Evolutionary conservation across 1,140 invertebrate genomes (phyloP), one percentile per base, ranked within the genome.

Genomic region (Drosophila saltans): DNA sequence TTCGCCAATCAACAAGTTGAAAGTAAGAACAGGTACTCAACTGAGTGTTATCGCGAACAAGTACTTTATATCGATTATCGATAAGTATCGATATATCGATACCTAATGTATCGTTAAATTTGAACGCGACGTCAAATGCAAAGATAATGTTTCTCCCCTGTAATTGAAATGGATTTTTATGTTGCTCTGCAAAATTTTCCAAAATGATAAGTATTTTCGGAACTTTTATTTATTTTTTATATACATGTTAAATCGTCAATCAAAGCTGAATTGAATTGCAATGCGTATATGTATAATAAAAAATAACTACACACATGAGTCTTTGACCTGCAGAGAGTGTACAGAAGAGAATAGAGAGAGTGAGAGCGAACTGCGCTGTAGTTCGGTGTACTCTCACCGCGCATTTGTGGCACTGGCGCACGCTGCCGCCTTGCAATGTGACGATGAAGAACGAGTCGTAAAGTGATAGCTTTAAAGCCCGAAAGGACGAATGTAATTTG

Each of bases 401-500:
- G 67, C 57, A 77, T 70, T 65, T 59, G 28, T 33, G 60, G 28
- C 48, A 30, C 26, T 64, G 24, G 9, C 62, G 39, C 43, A 33
- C 58, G 16, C 30, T 36, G 40, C 36, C 26, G 56, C 24, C 59
- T 69, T 56, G 69, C 65, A 30, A 33, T 62, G 45, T 55, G 16
- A 26, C 40, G 16, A 60, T 28, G 30, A 43, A 16, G 59, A 41
- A 43, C 55, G 52, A 33, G 52, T 30, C 70, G 80, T 64, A 77
- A 77, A 75, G 58, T 73, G 75, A 78, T 78, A 69, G 66, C 65
- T 73, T 78, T 61, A 80, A 83, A 66, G 61, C 58, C 52, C 60
- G 43, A 79, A 82, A 70, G 45, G 74, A 73, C 61, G 81, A 80
- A 83, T 75, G 74, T 81, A 80, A 80, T 80, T 71, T 70, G 78